Base-by-base conservation (phyloP, 2,888 invertebrate genomes). In the Dryadula phaetusa region DNA sequence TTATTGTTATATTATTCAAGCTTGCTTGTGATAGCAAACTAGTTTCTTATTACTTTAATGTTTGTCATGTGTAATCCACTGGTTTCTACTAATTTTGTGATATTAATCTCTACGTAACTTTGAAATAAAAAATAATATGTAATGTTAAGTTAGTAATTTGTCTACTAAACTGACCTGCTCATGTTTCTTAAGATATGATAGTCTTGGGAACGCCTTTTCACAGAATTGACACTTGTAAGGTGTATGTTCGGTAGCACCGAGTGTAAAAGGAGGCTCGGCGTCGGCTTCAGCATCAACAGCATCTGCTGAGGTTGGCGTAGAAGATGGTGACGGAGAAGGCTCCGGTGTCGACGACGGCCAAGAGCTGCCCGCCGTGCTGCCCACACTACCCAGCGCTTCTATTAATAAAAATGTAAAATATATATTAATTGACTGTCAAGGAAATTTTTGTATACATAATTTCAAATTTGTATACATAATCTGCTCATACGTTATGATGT, bases 221-320 rank as follows among this genome's bases (percentile, higher is more conserved):
- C 98, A 98, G 93, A 97, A 98, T 89, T 96, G 96, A 91, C 98
- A 98, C 82, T 96, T 96, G 94, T 97, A 97, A 71, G 97, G 97
- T 74, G 97, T 96, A 85, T 95, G 93, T 78, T 95, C 95, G 20
- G 95, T 95, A 72, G 95, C 94, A 54, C 95, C 95, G 74, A 95
- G 93, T 25, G 95, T 95, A 87, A 94, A 95, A 58, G 94, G 93
- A 53, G 95, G 92, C 71, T 94, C 94, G 52, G 90, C 88, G 74
- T 95, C 95, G 44, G 93, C 93, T 76, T 95, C 95, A 52, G 93
- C 94, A 75, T 94, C 94, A 66, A 94, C 95, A 62, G 94, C 95
- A 82, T 94, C 94, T 40, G 94, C 93, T 4, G 95, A 95, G 72
- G 95, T 95, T 67, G 95, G 95, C 54, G 95, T 95, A 66, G 95